Conservation (phyloP, 2,113 vertebrate species). For the Ammodytes marinus region DNA sequence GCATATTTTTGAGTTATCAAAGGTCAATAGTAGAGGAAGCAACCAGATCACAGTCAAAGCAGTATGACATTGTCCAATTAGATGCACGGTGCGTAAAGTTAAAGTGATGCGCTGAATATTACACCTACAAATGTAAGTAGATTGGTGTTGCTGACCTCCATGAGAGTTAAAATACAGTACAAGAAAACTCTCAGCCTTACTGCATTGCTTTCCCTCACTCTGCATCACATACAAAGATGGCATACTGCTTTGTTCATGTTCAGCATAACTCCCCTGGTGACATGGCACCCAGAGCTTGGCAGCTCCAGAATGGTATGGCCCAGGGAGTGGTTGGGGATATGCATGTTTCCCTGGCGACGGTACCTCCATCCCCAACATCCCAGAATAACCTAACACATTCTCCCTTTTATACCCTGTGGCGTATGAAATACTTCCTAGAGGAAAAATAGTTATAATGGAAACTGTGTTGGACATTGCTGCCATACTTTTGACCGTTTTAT, state of each 20-base stretch:
- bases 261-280: conserved; percentile 54
- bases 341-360: conserved; percentile 76
- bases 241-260: conserved; percentile 38
- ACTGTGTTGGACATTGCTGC: conserved; percentile 17
- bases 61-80: background rate
- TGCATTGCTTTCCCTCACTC: conserved; percentile 34
- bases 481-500: conserved; percentile 32
- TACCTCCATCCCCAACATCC: conserved; percentile 66
- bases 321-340: conserved; percentile 71
- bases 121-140: background rate
- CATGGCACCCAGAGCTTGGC: conserved; percentile 64
- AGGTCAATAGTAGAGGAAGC: background rate
- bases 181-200: conserved; percentile 9
- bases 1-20: background rate
- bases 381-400: conserved; percentile 77
- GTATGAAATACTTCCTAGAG: conserved; percentile 63
- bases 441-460: conserved; percentile 56
- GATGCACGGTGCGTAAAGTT: background rate
- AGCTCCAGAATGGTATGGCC: conserved; percentile 57
- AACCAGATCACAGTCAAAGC: background rate
- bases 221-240: conserved; percentile 44
- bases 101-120: background rate
- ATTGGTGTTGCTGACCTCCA: background rate
- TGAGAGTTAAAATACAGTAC: background rate
- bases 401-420: conserved; percentile 53